These are phyloP conservation scores for Lasioglossum figueresi DNA, from an alignment of 2,888 invertebrate genomes.

Conservation along the genomic window DNA sequence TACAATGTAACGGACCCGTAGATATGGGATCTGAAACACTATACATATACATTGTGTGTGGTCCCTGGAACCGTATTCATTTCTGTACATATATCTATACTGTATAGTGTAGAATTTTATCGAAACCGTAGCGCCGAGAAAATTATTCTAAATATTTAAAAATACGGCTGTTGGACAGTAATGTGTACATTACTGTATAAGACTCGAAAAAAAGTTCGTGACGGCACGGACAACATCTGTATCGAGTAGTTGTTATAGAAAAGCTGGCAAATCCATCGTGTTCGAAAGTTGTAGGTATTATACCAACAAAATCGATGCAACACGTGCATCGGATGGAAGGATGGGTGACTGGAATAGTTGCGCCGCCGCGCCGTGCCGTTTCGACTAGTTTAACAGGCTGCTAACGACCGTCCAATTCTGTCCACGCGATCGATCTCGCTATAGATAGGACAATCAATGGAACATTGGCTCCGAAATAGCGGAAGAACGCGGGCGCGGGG, in stretches of 20 bases:
- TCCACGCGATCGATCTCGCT: conserved; percentile 9
- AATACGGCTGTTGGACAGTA: no score
- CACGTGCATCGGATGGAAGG: not conserved
- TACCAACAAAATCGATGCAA: conserved; percentile 20
- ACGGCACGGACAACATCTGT: not conserved
- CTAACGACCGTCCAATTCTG: conserved; percentile 4
- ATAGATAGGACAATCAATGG: not conserved
- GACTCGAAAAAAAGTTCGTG: no score
- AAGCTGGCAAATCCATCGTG: not conserved
- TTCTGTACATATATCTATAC: no score
- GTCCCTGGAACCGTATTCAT: no score
- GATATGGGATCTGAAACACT: no score
- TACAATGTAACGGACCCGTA: no score
- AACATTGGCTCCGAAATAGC: conserved; percentile 24
- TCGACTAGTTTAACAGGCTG: conserved; percentile 10
- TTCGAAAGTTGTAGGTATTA: not conserved
- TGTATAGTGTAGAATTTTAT: no score
- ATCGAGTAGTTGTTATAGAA: not conserved
- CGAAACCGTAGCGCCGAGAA: no score
- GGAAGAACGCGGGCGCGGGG: not conserved
- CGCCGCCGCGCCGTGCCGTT: not conserved
- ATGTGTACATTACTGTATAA: no score
- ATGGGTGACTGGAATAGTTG: conserved; percentile 6
- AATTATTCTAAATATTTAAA: no score
- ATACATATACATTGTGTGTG: no score